Evolutionary conservation across 2,797 vertebrate genomes (phyloP).

Genomic region (Coendou prehensilis): DNA sequence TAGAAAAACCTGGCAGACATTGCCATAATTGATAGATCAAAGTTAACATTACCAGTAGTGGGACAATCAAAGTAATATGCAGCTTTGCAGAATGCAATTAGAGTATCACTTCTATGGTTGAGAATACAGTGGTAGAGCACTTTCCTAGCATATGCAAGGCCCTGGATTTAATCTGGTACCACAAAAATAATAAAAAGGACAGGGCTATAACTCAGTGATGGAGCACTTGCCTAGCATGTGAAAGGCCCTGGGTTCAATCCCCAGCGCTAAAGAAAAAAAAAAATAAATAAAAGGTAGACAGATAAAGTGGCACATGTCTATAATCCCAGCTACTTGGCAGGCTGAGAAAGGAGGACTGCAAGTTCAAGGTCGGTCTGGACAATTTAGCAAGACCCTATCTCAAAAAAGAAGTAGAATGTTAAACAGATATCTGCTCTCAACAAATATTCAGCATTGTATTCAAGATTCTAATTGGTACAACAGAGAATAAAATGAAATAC

Average conservation of each 20-base stretch:
- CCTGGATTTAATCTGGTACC: not conserved
- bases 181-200: not conserved
- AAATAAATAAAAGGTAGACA: not conserved
- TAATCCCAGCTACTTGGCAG: not conserved
- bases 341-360: not conserved
- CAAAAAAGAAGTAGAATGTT: not conserved
- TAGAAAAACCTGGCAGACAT: conserved; percentile 33
- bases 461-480: not conserved
- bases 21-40: conserved; percentile 38
- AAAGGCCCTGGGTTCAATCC: not conserved
- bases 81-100: conserved; percentile 24
- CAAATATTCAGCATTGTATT: not conserved
- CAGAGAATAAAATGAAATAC: conserved; percentile 21
- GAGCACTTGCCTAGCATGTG: not conserved
- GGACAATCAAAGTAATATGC: conserved; percentile 24
- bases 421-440: not conserved
- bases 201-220: not conserved
- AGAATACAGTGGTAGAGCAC: not conserved
- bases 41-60: conserved; percentile 32
- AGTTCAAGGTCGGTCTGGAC: not conserved
- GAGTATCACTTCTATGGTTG: not conserved
- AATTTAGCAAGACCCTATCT: not conserved
- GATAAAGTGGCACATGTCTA: not conserved
- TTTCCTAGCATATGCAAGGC: not conserved
- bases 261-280: not conserved